Conservation (phyloP, 2,797 vertebrate genomes). For the Betta splendens region DNA sequence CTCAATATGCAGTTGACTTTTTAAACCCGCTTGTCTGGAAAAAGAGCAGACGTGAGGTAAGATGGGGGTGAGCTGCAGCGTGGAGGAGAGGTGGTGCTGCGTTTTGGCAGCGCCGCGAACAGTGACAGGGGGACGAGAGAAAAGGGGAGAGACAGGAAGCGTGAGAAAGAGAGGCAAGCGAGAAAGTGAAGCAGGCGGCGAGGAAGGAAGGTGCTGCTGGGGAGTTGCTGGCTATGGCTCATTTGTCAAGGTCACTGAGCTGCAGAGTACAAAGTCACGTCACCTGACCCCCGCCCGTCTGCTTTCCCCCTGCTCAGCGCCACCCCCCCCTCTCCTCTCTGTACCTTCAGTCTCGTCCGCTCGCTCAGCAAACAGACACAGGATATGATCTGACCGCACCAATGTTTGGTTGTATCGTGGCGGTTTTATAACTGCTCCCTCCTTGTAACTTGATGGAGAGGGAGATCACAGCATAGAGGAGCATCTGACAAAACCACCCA, state of each 20-base stretch:
- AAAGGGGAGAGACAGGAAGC: neutral
- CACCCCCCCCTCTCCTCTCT: conserved; percentile 44
- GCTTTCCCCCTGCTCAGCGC: conserved; percentile 59
- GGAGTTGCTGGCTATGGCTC: conserved; percentile 59
- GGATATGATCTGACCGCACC: conserved; percentile 43
- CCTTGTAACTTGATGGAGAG: neutral
- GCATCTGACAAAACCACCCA: conserved; percentile 1
- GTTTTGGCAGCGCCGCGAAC: conserved; percentile 48
- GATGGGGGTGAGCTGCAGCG: conserved; percentile 63
- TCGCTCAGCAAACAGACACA: conserved; percentile 49
- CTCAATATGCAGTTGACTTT: conserved; percentile 83
- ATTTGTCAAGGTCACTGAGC: conserved; percentile 78
- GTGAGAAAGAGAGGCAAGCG: neutral
- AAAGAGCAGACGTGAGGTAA: conserved; percentile 79
- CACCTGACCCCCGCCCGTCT: conserved; percentile 65
- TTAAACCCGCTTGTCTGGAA: conserved; percentile 82
- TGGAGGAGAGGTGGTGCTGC: conserved; percentile 62
- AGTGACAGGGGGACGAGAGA: conserved; percentile 8
- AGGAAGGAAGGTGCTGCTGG: conserved; percentile 42
- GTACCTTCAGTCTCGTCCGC: conserved; percentile 61
- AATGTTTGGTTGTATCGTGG: conserved; percentile 9
- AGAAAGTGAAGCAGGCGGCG: neutral
- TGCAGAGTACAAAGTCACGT: conserved; percentile 69
- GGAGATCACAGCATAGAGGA: neutral
- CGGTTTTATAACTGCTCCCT: conserved; percentile 1